Base-by-base conservation (phyloP, 2,113 vertebrate genomes). In the Sorex araneus region DNA sequence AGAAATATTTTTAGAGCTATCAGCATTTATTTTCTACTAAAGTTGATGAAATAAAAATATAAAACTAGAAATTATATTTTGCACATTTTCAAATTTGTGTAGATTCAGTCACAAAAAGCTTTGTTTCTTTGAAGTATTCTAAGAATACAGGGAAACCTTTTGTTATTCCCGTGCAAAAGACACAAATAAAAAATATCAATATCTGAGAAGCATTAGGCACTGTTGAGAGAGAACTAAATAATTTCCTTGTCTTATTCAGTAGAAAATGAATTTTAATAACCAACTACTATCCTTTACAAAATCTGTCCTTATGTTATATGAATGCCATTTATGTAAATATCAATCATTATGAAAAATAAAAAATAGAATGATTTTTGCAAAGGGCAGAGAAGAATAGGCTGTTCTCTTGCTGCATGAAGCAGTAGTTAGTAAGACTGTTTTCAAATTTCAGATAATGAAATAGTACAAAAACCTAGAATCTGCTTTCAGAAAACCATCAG, bases 401-500 rank as follows among this genome's bases (percentile, higher is more conserved):
- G 89, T 94, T 88, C 43, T 92, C 54, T 78, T 78, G 9, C 63
- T 82, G n/a, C 2, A 40, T 66, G 18, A 34, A 79, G 11, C 16
- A 43, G 11, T 67, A 40, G 43, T 73, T 30, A 78, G 34, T 67
- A 85, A 93, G 30, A 76, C 19, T 75, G 60, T 92, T 95, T 94
- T 95, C n/a, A 93, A 88, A 95, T 79, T 80, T 89, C n/a, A 25
- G 77, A 89, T 85, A 6, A 83, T 81, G 74, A 45, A 94, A 87
- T 79, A 83, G 19, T 89, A 84, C 64, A 96, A 93, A 97, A 97
- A 96, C 67, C 91, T 95, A 96, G 63, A 97, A 93, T 93, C 78
- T 79, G 2, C 19, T 92, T 93, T 98, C 97, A 97, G 95, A 98
- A 98, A 98, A 96, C 89, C 69, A 94, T 96, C 50, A 77, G 87